A percentile compares a stretch with the other conserved stretches of the same genome.
Conservation (phyloP, 1,140 invertebrate genomes). For the Diuraphis noxia region DNA sequence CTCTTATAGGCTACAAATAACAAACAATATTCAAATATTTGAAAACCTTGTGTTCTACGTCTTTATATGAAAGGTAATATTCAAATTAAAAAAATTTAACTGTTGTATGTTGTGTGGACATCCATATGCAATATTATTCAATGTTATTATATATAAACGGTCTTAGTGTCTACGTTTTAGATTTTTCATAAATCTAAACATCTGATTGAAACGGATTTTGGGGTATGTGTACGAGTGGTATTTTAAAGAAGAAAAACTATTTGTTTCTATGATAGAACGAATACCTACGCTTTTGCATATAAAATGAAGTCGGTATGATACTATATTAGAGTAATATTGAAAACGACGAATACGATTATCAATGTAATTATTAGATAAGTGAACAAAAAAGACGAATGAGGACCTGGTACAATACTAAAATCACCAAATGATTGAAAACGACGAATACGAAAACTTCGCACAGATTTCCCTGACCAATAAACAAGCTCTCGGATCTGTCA, state of each 20-base stretch:
- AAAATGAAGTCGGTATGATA: background rate
- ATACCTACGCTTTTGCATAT: background rate
- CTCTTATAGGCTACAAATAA: too few relatives aligned
- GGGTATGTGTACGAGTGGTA: fast-evolving
- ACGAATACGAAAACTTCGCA: background rate
- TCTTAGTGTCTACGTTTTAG: background rate
- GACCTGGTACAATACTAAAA: too few relatives aligned
- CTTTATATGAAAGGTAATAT: background rate
- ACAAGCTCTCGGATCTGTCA: too few relatives aligned
- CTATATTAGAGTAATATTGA: background rate
- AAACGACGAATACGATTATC: background rate
- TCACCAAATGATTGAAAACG: too few relatives aligned
- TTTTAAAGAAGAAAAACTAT: background rate
- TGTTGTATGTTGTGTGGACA: background rate
- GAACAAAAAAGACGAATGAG: too few relatives aligned
- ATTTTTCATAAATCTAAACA: background rate
- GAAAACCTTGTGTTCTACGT: background rate
- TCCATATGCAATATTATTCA: background rate
- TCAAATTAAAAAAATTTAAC: background rate
- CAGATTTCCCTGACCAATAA: too few relatives aligned
- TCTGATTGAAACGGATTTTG: background rate
- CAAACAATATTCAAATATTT: background rate
- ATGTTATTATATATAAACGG: background rate
- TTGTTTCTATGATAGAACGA: background rate
- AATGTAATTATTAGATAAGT: too few relatives aligned